Conservation (phyloP, 2,797 vertebrate species). For the Cryptoprocta ferox region DNA sequence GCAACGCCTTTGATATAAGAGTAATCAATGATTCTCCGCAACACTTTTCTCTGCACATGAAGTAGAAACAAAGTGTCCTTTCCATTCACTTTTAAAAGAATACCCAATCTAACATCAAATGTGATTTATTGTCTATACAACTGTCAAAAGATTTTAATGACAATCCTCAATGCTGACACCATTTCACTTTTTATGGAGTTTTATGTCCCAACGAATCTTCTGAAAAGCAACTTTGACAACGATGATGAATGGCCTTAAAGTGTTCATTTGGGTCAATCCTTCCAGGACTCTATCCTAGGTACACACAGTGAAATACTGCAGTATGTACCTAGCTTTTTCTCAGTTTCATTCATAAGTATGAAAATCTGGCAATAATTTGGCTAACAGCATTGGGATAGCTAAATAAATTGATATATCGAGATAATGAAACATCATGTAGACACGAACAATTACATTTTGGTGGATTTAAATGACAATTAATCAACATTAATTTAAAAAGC, state of each 20-base stretch:
- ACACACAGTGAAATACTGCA: not conserved
- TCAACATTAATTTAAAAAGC: not conserved
- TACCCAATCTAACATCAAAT: rapidly evolving
- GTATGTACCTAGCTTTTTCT: not conserved
- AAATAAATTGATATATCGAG: not conserved
- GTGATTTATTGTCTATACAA: too few relatives aligned
- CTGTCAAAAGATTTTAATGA: not conserved
- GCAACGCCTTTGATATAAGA: not conserved
- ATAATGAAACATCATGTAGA: not conserved
- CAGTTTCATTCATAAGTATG: not conserved
- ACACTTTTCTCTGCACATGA: not conserved
- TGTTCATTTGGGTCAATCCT: not conserved
- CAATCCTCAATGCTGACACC: not conserved
- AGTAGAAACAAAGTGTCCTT: not conserved
- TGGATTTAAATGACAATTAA: not conserved
- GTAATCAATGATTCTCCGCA: not conserved
- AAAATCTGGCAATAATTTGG: not conserved
- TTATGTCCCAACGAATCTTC: not conserved
- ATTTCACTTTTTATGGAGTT: not conserved
- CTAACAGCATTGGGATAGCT: not conserved
- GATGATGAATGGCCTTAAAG: not conserved
- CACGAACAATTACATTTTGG: not conserved
- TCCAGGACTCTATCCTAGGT: not conserved
- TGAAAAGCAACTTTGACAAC: not conserved
- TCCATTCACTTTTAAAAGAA: not conserved